Percentiles rank a stretch among this genome's conserved stretches.
These are phyloP conservation scores for Aelia acuminata DNA, from an alignment of 2,888 invertebrate genomes.

Conservation along the genomic window DNA sequence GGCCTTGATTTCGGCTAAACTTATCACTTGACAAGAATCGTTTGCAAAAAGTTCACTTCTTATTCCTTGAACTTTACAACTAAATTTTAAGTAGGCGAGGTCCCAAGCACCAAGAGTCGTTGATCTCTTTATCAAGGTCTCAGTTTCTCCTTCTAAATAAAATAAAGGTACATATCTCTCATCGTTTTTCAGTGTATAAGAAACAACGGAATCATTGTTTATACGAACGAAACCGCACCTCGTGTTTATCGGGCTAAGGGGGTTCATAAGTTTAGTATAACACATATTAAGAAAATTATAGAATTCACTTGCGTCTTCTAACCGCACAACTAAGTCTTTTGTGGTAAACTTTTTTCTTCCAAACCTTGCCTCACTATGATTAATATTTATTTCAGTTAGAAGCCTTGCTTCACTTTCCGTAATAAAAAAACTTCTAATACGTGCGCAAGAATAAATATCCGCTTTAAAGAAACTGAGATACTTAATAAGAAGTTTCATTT, in stretches of 20 bases:
- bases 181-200: constrained; percentile 86
- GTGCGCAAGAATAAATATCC: constrained; percentile 91
- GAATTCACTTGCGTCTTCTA: constrained; percentile 91
- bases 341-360: constrained; percentile 90
- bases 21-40: constrained; percentile 91
- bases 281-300: constrained; percentile 92
- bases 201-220: constrained; percentile 93
- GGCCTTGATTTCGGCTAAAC: constrained; percentile 89
- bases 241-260: constrained; percentile 78
- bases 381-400: constrained; percentile 91
- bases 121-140: constrained; percentile 88
- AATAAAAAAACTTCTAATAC: constrained; percentile 93
- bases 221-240: constrained; percentile 93
- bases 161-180: constrained; percentile 93
- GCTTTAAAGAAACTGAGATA: constrained; percentile 90
- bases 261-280: constrained; percentile 83
- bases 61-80: constrained; percentile 86
- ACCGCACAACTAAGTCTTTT: constrained; percentile 88
- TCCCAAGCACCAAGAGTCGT: constrained; percentile 93
- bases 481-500: constrained; percentile 89
- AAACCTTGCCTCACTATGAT: constrained; percentile 92
- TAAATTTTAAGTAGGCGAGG: constrained; percentile 91
- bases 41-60: constrained; percentile 91
- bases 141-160: constrained; percentile 93
- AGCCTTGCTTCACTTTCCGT: constrained; percentile 91